These are phyloP conservation scores for Urocyon cinereoargenteus DNA, from an alignment of 2,797 vertebrate species.

Conservation along the genomic window DNA sequence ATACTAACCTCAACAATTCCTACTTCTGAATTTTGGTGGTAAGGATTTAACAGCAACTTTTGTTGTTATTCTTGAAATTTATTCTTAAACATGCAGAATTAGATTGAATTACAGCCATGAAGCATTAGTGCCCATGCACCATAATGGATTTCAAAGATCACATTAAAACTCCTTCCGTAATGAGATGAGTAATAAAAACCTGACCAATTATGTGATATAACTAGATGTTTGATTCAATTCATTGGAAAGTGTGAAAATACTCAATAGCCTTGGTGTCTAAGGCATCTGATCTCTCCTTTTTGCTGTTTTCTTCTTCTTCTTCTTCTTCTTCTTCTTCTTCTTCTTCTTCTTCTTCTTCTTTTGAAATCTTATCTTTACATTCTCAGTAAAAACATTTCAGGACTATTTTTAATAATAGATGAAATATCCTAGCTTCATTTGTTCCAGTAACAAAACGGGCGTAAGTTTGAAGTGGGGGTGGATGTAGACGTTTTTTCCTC, in stretches of 20 bases:
- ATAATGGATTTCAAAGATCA: background rate
- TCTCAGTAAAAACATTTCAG: background rate
- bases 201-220: background rate
- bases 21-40: background rate
- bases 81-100: slow-evolving; percentile 4
- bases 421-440: background rate
- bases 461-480: background rate
- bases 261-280: background rate
- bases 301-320: background rate
- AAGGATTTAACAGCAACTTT: background rate
- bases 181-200: background rate
- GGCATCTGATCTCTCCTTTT: background rate
- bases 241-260: background rate
- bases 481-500: background rate
- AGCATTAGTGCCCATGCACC: background rate
- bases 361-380: background rate
- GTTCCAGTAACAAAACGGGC: background rate
- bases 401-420: background rate
- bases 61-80: slow-evolving; percentile 27
- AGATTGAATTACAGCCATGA: background rate
- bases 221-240: background rate
- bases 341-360: no score
- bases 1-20: background rate
- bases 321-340: no score
- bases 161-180: background rate